Percentiles rank a stretch among this genome's conserved stretches.
Evolutionary conservation across 2,888 invertebrate species (phyloP).

Genomic region (Beris chalybata): DNA sequence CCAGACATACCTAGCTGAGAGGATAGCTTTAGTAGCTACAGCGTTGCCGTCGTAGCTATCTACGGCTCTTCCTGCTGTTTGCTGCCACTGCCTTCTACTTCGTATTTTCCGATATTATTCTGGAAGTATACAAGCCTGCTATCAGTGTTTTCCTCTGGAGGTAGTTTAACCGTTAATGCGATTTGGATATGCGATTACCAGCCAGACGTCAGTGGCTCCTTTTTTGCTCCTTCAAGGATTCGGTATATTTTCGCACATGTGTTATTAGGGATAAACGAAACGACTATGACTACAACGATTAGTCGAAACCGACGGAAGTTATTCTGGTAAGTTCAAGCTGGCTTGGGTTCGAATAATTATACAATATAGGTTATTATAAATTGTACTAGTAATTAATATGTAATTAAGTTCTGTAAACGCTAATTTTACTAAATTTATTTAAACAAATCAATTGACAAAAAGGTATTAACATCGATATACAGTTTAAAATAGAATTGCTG

Average conservation of each 20-base stretch:
- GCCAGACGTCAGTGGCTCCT: neutral
- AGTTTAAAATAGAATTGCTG: no score
- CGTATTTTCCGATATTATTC: neutral
- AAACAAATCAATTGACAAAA: no score
- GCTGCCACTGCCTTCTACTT: neutral
- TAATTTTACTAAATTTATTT: no score
- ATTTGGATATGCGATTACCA: conserved; percentile 31
- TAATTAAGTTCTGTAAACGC: no score
- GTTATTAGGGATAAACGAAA: no score
- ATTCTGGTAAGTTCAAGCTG: neutral
- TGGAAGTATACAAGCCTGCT: neutral
- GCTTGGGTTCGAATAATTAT: no score
- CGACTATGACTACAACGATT: no score
- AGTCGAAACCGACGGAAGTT: no score
- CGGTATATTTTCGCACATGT: neutral
- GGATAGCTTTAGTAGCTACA: no score
- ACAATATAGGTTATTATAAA: no score
- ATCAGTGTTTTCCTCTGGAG: conserved; percentile 20
- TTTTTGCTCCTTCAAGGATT: conserved; percentile 3
- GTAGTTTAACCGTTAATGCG: conserved; percentile 38
- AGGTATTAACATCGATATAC: no score
- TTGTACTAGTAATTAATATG: no score
- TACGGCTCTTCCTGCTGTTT: neutral
- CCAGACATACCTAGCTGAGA: neutral
- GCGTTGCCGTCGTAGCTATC: neutral